phyloP scores from a whole-genome alignment of 2,113 vertebrate genomes.

The Mus musculus region GRCm39 chr16:40646001-40646500 shows the following conservation, averaged over 20 bases:
- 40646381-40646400: conserved; percentile 54
- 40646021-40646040: background rate
- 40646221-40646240: background rate
- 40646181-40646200: conserved; percentile 52
- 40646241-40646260: background rate
- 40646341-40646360: background rate
- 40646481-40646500: background rate
- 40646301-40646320: conserved; percentile 36
- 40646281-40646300: background rate
- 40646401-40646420: conserved; percentile 36
- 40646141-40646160: conserved; percentile 45
- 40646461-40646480: conserved; percentile 35
- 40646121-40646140: background rate
- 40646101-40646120: background rate
- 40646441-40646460: conserved; percentile 42
- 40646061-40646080: background rate
- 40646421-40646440: conserved; percentile 49
- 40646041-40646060: conserved; percentile 8
- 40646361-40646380: conserved; percentile 55
- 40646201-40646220: background rate
- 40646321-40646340: background rate
- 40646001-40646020: background rate
- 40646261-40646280: background rate
- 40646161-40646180: background rate
- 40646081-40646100: conserved; percentile 24